Evolutionary conservation across 2,888 invertebrate genomes (phyloP).

Genomic region (Rambutsinella grinnellia): DNA sequence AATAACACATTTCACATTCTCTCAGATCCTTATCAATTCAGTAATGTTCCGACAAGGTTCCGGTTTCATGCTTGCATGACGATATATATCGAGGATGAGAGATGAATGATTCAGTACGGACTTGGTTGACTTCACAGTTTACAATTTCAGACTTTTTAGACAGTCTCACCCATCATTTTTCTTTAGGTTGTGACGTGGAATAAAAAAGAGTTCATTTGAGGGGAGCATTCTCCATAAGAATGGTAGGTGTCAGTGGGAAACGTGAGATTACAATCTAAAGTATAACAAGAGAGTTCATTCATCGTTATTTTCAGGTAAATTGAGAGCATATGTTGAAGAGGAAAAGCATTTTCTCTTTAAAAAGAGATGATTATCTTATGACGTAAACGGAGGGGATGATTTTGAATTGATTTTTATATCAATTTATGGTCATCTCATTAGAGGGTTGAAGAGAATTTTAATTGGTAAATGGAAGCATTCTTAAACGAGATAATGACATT

Average conservation of each 20-base stretch:
- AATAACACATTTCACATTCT: neutral
- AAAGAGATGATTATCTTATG: too few species aligned
- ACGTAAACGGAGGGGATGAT: neutral
- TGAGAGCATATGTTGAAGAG: slow-evolving; percentile 50
- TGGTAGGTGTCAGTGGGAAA: slow-evolving; percentile 53
- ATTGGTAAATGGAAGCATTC: neutral
- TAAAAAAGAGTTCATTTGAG: slow-evolving; percentile 31
- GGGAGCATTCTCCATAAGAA: slow-evolving; percentile 7
- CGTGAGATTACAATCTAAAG: slow-evolving; percentile 46
- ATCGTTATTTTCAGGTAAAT: slow-evolving; percentile 33
- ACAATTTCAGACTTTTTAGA: neutral
- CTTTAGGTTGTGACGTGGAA: slow-evolving; percentile 27
- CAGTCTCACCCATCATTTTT: neutral
- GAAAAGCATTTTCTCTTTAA: too few species aligned
- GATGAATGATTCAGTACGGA: neutral
- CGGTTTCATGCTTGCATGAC: slow-evolving; percentile 47
- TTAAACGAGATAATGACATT: neutral
- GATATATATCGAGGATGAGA: neutral
- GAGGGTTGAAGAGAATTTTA: slow-evolving; percentile 23
- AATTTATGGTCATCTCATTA: slow-evolving; percentile 2
- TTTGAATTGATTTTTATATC: neutral
- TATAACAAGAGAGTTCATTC: slow-evolving; percentile 19
- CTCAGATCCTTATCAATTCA: slow-evolving; percentile 33
- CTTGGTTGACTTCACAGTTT: neutral
- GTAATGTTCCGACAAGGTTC: slow-evolving; percentile 24